Evolutionary conservation across 2,797 vertebrate species (phyloP).

Genomic region (Phataginus tricuspis): DNA sequence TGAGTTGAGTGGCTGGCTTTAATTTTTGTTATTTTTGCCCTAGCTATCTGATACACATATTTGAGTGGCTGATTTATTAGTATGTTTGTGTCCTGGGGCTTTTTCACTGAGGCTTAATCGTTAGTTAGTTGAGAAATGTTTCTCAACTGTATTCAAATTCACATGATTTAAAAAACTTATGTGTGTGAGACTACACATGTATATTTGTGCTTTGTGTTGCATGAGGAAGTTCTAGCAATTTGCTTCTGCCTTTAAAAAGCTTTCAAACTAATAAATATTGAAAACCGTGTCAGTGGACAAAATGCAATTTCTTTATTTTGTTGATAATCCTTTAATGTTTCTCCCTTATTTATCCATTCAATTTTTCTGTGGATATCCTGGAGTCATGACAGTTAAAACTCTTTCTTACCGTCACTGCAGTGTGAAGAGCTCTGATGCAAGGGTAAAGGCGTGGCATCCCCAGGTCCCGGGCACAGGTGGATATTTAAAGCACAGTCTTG

Average conservation of each 20-base stretch:
- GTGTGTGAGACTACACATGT: background rate
- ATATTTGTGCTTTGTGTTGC: background rate
- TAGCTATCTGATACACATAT: constrained; percentile 59
- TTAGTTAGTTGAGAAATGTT: background rate
- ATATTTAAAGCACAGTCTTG: background rate
- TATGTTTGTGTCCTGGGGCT: constrained; percentile 10
- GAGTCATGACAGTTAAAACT: background rate
- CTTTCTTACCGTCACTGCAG: background rate
- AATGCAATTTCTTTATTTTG: constrained; percentile 20
- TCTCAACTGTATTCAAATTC: constrained; percentile 46
- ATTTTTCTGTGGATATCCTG: background rate
- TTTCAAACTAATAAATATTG: background rate
- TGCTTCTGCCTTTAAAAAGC: background rate
- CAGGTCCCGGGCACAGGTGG: background rate
- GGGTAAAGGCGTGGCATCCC: background rate
- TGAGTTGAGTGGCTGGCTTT: background rate
- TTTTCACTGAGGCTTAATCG: constrained; percentile 37
- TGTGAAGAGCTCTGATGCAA: background rate
- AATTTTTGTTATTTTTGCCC: constrained; percentile 44
- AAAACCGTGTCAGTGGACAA: background rate
- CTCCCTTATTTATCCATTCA: background rate
- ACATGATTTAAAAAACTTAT: constrained; percentile 9
- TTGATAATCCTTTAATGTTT: background rate
- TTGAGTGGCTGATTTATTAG: constrained; percentile 37
- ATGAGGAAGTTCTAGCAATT: background rate